Evolutionary conservation across 2,888 invertebrate genomes (phyloP), one percentile per base, ranked within the genome.

Genomic region (Frankliniella fusca): DNA sequence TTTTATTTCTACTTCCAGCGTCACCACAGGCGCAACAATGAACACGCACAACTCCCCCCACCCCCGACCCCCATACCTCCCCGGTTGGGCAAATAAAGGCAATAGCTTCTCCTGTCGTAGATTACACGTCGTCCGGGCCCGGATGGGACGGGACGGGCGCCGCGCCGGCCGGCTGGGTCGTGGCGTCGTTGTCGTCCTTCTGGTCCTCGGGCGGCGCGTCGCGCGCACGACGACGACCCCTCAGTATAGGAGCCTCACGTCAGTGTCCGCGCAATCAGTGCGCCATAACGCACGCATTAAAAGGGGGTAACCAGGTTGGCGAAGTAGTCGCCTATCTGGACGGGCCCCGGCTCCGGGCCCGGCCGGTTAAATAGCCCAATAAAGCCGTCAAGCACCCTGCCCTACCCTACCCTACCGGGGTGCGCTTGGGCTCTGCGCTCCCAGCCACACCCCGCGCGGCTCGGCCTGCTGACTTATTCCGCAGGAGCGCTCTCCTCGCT

Each of bases 261-360:
- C 61, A 18, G 54, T 15, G 61, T 61, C 20, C n/a, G 20, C 61
- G 70, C 70, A 76, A 76, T 76, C 70, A 76, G 70, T 76, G 70
- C 70, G 27, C 70, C 70, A 76, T 76, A 27, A 76, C 70, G 70
- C 15, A 18, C 61, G 70, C 70, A 76, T 27, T 76, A 76, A 76
- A 76, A 76, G 70, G 70, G 70, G 70, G n/a, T n/a, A 76, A 76
- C 70, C 70, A n/a, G n/a, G 70, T 23, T 76, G 70, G 70, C 70
- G n/a, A 76, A 76, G 70, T 27, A 38, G 70, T 76, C 5, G 70
- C 23, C 70, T 76, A 76, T 76, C 70, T 23, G 23, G n/a, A 20
- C 65, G 20, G 9, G 20, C 65, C 2, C 20, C 23, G 11, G n/a
- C 5, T 23, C 70, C 65, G 9, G 61, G 61, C 3, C 18, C 61